Evolutionary conservation across 2,888 invertebrate genomes (phyloP).

Genomic region (Rhogogaster chlorosoma): DNA sequence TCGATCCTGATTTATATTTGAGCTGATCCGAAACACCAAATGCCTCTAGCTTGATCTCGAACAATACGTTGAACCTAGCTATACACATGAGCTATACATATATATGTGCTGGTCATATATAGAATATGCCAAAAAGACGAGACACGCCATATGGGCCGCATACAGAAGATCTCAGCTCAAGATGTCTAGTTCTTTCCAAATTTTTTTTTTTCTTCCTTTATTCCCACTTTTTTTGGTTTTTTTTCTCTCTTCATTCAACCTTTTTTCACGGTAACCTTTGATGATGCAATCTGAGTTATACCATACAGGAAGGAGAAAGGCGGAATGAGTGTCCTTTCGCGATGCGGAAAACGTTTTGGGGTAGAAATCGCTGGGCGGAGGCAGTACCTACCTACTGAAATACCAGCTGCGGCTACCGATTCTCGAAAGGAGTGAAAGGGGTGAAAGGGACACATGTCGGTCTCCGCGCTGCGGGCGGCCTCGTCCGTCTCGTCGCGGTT

Average conservation of each 20-base stretch:
- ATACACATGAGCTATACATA: not conserved
- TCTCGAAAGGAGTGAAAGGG: slow-evolving; percentile 47
- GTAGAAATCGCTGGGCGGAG: not conserved
- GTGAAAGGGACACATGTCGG: slow-evolving; percentile 51
- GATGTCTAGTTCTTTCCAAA: slow-evolving; percentile 31
- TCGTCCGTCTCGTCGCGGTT: slow-evolving; percentile 5
- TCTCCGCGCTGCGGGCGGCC: slow-evolving; percentile 42
- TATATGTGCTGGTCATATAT: not conserved
- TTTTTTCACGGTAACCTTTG: slow-evolving; percentile 43
- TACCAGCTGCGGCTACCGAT: slow-evolving; percentile 45
- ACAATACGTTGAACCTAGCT: slow-evolving; percentile 34
- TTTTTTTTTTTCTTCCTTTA: not conserved
- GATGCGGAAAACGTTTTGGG: slow-evolving; percentile 45
- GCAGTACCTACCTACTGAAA: not conserved
- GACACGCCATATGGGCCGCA: slow-evolving; percentile 44
- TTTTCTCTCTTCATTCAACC: not conserved
- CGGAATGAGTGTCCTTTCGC: slow-evolving; percentile 47
- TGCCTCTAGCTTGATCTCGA: slow-evolving; percentile 2
- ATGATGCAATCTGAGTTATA: slow-evolving; percentile 50
- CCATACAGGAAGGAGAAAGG: slow-evolving; percentile 45
- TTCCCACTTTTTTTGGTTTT: not conserved
- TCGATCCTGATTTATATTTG: slow-evolving; percentile 33
- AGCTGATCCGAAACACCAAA: not conserved
- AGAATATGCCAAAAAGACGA: slow-evolving; percentile 37
- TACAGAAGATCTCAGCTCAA: slow-evolving; percentile 36